Percentiles rank a stretch among this genome's conserved stretches.
Conservation (phyloP, 2,113 vertebrate genomes). For the Pyxicephalus adspersus region DNA sequence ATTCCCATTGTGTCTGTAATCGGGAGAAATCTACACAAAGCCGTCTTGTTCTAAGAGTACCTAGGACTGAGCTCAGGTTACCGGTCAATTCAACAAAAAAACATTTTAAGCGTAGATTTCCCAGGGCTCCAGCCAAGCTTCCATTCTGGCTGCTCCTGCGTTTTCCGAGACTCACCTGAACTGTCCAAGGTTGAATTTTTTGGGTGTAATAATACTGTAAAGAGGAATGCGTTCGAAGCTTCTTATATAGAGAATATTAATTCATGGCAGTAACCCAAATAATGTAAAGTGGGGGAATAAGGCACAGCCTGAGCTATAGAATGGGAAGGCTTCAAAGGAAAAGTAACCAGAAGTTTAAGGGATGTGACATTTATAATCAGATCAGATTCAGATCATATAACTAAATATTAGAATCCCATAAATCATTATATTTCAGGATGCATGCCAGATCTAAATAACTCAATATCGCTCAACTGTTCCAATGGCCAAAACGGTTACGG, state of each 20-base stretch:
- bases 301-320: no score
- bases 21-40: conserved; percentile 67
- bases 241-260: background rate
- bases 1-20: conserved; percentile 59
- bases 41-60: conserved; percentile 63
- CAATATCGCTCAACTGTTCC: no score
- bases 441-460: no score
- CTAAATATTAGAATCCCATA: no score
- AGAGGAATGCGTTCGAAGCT: conserved; percentile 44
- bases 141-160: conserved; percentile 62
- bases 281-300: no score
- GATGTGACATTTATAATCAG: no score
- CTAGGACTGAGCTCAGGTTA: conserved; percentile 66
- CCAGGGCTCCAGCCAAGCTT: conserved; percentile 73
- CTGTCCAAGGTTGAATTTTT: conserved; percentile 64
- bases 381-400: no score
- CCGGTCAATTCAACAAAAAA: conserved; percentile 65
- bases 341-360: no score
- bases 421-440: no score
- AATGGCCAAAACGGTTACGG: no score
- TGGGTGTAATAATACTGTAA: conserved; percentile 62
- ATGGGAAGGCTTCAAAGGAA: no score
- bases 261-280: no score
- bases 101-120: conserved; percentile 67
- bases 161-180: conserved; percentile 58